Evolutionary conservation across 1,140 invertebrate species (phyloP).

Genomic region (Drosophila albomicans): DNA sequence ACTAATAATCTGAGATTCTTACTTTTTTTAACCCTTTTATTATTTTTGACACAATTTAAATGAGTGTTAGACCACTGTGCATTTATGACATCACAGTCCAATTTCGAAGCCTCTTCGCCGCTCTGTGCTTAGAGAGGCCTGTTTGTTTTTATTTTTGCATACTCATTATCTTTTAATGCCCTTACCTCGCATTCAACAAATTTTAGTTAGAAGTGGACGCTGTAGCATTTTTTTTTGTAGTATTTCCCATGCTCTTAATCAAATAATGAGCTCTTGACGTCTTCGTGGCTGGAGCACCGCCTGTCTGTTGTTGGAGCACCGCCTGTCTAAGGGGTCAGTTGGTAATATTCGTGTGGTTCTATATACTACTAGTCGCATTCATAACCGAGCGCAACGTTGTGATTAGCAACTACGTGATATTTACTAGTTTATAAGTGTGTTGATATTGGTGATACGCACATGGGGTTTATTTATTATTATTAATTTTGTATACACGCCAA

Average conservation of each 20-base stretch:
- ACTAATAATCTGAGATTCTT: no score
- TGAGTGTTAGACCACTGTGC: constrained; percentile 1
- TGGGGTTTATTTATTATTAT: constrained; percentile 17
- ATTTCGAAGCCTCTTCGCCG: not conserved
- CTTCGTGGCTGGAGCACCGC: not conserved
- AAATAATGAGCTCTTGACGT: not conserved
- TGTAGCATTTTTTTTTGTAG: not conserved
- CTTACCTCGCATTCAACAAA: not conserved
- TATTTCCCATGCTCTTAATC: not conserved
- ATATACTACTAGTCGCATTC: not conserved
- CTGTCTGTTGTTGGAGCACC: constrained; percentile 1
- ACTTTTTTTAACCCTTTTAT: no score
- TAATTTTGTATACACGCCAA: constrained; percentile 4
- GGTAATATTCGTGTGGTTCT: not conserved
- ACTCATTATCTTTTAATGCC: constrained; percentile 20
- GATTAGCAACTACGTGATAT: constrained; percentile 35
- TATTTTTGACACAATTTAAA: not conserved
- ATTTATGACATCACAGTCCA: constrained; percentile 6
- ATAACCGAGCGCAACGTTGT: not conserved
- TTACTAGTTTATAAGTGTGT: constrained; percentile 4
- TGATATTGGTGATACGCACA: constrained; percentile 16
- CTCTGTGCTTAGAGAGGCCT: not conserved
- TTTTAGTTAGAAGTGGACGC: not conserved
- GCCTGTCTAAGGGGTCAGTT: constrained; percentile 18
- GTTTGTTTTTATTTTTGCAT: constrained; percentile 11